Percentiles rank a stretch among this genome's conserved stretches.
phyloP scores from a whole-genome alignment of 2,113 vertebrate genomes.

The Gambusia holbrooki region DNA sequence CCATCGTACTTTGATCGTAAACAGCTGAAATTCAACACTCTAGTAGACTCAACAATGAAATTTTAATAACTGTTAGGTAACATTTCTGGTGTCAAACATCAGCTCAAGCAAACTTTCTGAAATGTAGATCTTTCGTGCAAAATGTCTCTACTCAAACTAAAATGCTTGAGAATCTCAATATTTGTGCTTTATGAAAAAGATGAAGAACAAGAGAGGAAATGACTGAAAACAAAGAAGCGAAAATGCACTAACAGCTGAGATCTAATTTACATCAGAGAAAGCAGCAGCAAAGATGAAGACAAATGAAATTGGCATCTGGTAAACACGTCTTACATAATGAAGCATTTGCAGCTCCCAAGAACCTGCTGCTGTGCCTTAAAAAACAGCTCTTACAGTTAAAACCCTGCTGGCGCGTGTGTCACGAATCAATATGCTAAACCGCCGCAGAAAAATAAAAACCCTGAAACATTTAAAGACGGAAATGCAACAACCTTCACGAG shows the following conservation, averaged over 20 bases:
- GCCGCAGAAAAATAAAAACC: constrained; percentile 8
- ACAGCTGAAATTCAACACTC: background rate
- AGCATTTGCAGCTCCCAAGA: constrained; percentile 47
- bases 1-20: background rate
- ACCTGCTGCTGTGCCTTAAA: constrained; percentile 55
- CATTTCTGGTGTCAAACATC: too few species aligned
- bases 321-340: constrained; percentile 63
- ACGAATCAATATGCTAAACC: constrained; percentile 25
- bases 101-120: too few species aligned
- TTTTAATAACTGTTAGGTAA: background rate
- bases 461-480: constrained; percentile 20
- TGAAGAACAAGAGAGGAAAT: background rate
- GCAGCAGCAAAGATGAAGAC: constrained; percentile 26
- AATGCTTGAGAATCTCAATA: background rate
- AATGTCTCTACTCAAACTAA: background rate
- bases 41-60: background rate
- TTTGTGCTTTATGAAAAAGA: background rate
- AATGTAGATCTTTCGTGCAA: background rate
- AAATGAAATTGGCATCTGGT: constrained; percentile 56
- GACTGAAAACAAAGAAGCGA: background rate
- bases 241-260: background rate
- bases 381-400: constrained; percentile 47
- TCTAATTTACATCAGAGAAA: background rate
- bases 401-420: constrained; percentile 9
- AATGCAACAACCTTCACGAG: constrained; percentile 32